Evolutionary conservation across 2,888 invertebrate genomes (phyloP), one percentile per base, ranked within the genome.

Genomic region (Furcula furcula): DNA sequence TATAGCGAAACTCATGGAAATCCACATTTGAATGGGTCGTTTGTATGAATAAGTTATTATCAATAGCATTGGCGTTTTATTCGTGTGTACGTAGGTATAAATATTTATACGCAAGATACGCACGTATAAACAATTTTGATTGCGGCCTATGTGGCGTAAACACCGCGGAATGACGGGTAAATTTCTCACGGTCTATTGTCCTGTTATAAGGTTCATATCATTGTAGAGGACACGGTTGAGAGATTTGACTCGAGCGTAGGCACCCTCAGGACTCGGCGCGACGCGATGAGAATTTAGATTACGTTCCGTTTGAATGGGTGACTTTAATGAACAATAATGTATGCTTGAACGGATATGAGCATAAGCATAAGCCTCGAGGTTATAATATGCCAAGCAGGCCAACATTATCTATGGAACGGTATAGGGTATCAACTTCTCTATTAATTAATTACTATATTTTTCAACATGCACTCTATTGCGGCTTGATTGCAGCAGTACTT

Each of bases 221-320:
- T 82, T 84, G 81, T 84, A 64, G 73, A 70, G 68, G 84, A 66
- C 77, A 82, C 74, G 86, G 62, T 71, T 55, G 66, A 70, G 58
- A 52, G 75, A 54, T 41, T 57, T 67, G 73, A 54, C 62, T 59
- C 61, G 60, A 76, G 69, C 18, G 77, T 74, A 68, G 68, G 55
- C 66, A 70, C 80, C 78, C 77, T 68, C 68, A 63, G 81, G 76
- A 77, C 65, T 49, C 46, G 32, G 59, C 57, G 67, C 65, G 42
- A 64, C 58, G 67, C 72, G 65, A 80, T 76, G 70, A 72, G 80
- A 85, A 84, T 85, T 74, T 74, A 78, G 76, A 85, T 86, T 79
- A 71, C 65, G 62, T 68, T 71, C 64, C 70, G 61, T 71, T 65
- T 72, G 73, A 76, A 76, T 78, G 72, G 68, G 62, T 63, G 58